Evolutionary conservation across 2,113 vertebrate genomes (phyloP), one percentile per base, ranked within the genome.

Genomic region (Leucoraja erinaceus): DNA sequence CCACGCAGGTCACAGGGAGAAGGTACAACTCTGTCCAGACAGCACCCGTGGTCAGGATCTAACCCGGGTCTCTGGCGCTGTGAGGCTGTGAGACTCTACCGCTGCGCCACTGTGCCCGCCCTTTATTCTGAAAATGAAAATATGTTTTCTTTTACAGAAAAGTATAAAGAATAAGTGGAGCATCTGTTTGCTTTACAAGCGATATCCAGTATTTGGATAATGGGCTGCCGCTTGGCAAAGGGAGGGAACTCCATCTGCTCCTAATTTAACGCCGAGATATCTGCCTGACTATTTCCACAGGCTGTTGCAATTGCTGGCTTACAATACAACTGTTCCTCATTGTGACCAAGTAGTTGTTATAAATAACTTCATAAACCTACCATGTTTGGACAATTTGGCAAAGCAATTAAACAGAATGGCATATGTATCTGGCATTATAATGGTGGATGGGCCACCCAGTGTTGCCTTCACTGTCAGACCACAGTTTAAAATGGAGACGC

Each of bases 181-280:
- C 63, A 66, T 90, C 63, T 70, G 66, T 33, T 47, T 68, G 16
- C 66, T 70, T 38, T 6, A 9, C 14, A 10, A 90, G 66, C 63
- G 12, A 86, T 90, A 63, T 90, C 31, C 88, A 70, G 28, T 70
- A 14, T 70, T 90, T 70, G 61, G 88, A 63, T 38, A 68, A 90
- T 33, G 66, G 66, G 66, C 88, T 90, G 88, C 88, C 16, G 88
- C 70, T 90, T 90, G 88, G 88, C 88, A 90, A 70, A 70, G 63
- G 7, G 18, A 66, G 2, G 5, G 63, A 38, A 31, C 63, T 66
- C 88, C 88, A 90, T 70, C 88, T 90, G 88, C 31, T 90, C 33
- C 88, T 90, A 70, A 90, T 90, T 86, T 90, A 38, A 90, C 66
- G n/a, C 88, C 25, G 66, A 90, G 63, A 90, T 33, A 90, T 90